Percentiles rank a stretch among this genome's conserved stretches.
These are phyloP conservation scores for Aplysia californica DNA, from an alignment of 1,140 invertebrate species.

Conservation along the genomic window DNA sequence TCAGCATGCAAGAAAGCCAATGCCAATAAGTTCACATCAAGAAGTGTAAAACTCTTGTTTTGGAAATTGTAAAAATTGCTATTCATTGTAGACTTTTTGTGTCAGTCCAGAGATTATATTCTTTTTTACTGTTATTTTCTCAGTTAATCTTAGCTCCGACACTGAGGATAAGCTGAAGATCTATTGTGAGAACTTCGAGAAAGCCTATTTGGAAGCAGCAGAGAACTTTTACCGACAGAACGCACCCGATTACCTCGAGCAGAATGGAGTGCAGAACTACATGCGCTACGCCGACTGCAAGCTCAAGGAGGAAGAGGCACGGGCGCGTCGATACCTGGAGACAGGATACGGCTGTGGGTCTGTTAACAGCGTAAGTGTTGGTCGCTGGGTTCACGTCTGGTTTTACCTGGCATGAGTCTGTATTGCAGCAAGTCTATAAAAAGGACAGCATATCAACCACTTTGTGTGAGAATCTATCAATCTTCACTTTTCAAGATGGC, in stretches of 20 bases:
- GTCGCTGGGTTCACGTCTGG: too few species aligned
- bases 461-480: too few species aligned
- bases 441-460: too few species aligned
- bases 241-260: conserved; percentile 87
- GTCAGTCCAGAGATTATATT: neutral
- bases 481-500: too few species aligned
- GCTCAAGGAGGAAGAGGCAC: conserved; percentile 92
- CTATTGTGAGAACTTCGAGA: conserved; percentile 97
- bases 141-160: conserved; percentile 96
- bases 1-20: too few species aligned
- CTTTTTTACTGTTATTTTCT: too few species aligned
- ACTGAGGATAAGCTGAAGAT: conserved; percentile 93
- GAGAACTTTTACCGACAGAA: conserved; percentile 93
- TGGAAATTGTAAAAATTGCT: too few species aligned
- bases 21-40: too few species aligned
- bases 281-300: conserved; percentile 97
- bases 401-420: too few species aligned
- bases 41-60: neutral
- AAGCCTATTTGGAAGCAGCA: conserved; percentile 93
- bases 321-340: conserved; percentile 94
- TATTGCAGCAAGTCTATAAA: too few species aligned
- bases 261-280: conserved; percentile 95
- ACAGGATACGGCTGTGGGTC: conserved; percentile 82
- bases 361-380: conserved; percentile 73
- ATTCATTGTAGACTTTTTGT: neutral